Conservation (phyloP, 2,888 invertebrate genomes). For the Cremastinae sp. region DNA sequence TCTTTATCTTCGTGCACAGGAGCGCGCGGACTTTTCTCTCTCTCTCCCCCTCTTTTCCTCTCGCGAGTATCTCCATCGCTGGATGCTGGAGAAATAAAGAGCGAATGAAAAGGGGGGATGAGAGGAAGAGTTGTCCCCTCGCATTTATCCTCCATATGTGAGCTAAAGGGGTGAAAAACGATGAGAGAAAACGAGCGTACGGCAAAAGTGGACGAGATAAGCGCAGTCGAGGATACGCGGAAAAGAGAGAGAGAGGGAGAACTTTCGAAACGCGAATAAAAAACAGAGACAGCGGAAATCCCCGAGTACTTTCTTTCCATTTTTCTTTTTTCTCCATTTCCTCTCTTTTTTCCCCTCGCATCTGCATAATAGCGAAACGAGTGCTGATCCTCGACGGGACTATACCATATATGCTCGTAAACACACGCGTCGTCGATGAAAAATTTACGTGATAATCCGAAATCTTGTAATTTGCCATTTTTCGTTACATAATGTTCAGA, state of each 20-base stretch:
- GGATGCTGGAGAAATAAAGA: slow-evolving; percentile 3
- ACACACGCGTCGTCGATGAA: not conserved
- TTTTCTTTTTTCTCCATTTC: slow-evolving; percentile 31
- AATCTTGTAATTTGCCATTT: too few species aligned
- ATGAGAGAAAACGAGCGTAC: slow-evolving; percentile 47
- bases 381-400: slow-evolving; percentile 17
- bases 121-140: slow-evolving; percentile 54
- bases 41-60: slow-evolving; percentile 30
- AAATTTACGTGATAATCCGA: not conserved
- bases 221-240: slow-evolving; percentile 26
- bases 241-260: slow-evolving; percentile 21
- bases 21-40: slow-evolving; percentile 22
- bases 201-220: slow-evolving; percentile 55
- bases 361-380: slow-evolving; percentile 55
- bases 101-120: slow-evolving; percentile 31
- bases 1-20: slow-evolving; percentile 53
- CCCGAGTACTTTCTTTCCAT: slow-evolving; percentile 41
- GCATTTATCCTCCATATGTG: slow-evolving; percentile 55
- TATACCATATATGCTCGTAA: slow-evolving; percentile 43
- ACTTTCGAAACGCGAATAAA: slow-evolving; percentile 38
- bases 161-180: slow-evolving; percentile 56
- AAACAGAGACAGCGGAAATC: slow-evolving; percentile 49
- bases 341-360: slow-evolving; percentile 48
- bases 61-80: slow-evolving; percentile 36
- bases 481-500: too few species aligned